Evolutionary conservation across 2,113 vertebrate species (phyloP).

Genomic region (Lates calcarifer): DNA sequence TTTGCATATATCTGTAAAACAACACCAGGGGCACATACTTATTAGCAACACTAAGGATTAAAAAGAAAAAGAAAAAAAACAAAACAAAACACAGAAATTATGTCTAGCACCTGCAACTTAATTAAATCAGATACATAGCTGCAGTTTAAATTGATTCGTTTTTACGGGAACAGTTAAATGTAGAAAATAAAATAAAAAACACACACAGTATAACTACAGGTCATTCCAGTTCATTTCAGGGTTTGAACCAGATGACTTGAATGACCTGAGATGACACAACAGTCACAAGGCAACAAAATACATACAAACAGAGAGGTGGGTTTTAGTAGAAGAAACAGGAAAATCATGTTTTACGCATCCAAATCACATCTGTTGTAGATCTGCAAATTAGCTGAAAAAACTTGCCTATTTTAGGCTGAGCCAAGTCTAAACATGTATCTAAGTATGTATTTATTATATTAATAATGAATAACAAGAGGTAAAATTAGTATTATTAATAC

Average conservation of each 20-base stretch:
- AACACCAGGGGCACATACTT: conserved; percentile 56
- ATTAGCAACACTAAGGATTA: conserved; percentile 17
- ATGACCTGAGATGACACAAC: conserved; percentile 59
- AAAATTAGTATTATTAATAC: background rate
- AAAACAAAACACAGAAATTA: background rate
- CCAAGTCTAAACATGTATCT: conserved; percentile 26
- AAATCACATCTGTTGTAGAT: conserved; percentile 23
- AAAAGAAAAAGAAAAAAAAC: no score
- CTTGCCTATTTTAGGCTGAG: background rate
- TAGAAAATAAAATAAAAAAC: conserved; percentile 27
- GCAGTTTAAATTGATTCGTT: conserved; percentile 1
- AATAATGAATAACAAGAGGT: background rate
- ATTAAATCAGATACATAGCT: conserved; percentile 5
- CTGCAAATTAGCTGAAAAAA: conserved; percentile 4
- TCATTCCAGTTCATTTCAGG: conserved; percentile 48
- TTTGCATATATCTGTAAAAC: conserved; percentile 98
- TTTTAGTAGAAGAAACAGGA: conserved; percentile 40
- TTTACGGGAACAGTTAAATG: conserved; percentile 29
- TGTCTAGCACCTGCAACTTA: background rate
- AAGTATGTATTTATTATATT: background rate
- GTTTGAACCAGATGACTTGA: conserved; percentile 52
- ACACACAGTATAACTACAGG: conserved; percentile 28
- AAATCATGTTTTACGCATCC: conserved; percentile 30
- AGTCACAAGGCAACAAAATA: conserved; percentile 55
- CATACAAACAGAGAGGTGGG: conserved; percentile 46